Conservation (phyloP, 2,113 vertebrate species). For the Trichomycterus rosablanca region DNA sequence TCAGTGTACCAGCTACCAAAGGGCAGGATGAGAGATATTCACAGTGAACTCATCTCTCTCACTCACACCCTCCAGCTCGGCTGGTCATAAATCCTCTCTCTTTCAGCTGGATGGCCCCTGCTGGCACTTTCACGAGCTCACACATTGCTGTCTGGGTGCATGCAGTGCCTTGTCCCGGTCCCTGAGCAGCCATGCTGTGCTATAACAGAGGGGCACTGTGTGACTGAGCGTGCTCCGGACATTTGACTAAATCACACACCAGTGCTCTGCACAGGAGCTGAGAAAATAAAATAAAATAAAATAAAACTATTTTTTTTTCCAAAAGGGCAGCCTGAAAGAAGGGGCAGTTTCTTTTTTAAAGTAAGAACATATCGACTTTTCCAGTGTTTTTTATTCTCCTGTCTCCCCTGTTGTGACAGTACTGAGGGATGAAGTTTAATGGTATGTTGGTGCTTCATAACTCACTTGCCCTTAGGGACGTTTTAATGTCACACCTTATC, state of each 20-base stretch:
- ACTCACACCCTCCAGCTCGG: slow-evolving; percentile 31
- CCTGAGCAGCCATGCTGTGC: slow-evolving; percentile 35
- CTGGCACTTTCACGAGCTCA: slow-evolving; percentile 49
- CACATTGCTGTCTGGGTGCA: slow-evolving; percentile 43
- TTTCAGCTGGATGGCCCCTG: slow-evolving; percentile 39
- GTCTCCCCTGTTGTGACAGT: background rate
- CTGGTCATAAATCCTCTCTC: slow-evolving; percentile 42
- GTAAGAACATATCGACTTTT: background rate
- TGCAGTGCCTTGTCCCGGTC: slow-evolving; percentile 35
- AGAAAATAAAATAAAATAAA: background rate
- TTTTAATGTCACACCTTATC: background rate
- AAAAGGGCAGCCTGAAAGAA: background rate
- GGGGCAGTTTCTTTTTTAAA: slow-evolving; percentile 3
- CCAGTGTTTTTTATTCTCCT: background rate
- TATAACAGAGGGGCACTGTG: slow-evolving; percentile 30
- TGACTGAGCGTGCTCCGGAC: slow-evolving; percentile 27
- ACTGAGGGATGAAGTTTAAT: background rate
- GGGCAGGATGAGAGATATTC: slow-evolving; percentile 40
- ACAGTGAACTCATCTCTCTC: slow-evolving; percentile 30
- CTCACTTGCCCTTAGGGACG: background rate
- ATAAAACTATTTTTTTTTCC: slow-evolving; percentile 15
- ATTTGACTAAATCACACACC: slow-evolving; percentile 36
- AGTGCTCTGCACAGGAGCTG: slow-evolving; percentile 4
- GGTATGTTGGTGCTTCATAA: background rate
- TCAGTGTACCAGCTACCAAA: slow-evolving; percentile 25